Base-by-base conservation (phyloP, 2,113 vertebrate species). In the Saccopteryx leptura region DNA sequence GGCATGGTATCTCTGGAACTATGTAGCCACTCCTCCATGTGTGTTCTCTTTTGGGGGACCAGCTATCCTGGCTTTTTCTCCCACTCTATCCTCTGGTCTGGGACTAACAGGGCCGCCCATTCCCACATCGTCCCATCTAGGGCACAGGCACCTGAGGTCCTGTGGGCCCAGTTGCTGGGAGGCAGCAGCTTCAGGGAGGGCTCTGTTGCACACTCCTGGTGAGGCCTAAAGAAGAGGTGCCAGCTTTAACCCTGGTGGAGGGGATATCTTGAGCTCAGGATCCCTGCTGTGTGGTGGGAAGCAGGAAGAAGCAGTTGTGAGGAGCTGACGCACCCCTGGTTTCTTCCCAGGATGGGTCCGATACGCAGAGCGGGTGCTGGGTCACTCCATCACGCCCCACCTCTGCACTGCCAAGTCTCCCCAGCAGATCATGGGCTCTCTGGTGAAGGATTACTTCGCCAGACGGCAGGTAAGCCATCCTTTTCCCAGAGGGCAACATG, bases 371-470 rank as follows among this genome's bases (percentile, higher is more conserved):
- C 99, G 99, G 18, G 98, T 99, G 13, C 98, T 99, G 69, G 99
- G 99, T 74, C 99, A 98, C 71, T 98, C 99, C 33, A 98, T 99
- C 39, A 99, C 99, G 3, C 98, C 99, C 81, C 99, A 99, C 97
- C 99, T 99, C 96, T 99, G 99, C 98, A 99, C 99, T 50, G 99
- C 99, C 93, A 99, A 99, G 95, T 99, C 99, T 48, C 99, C 99
- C 1, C 99, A 99, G 97, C 99, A 99, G 98, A 98, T 99, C 97
- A 99, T 99, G 99, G 99, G 99, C 75, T 99, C 99, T 21, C 98
- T 99, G 96, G 98, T 99, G 95, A 99, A 99, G 98, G 99, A 99
- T 94, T 99, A 99, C 97, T 99, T 99, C 96, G 99, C 99, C 50
- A 99, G 98, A 82, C 99, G 99, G 97, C 99, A 99, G 99, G 99